Percentiles rank a stretch among this genome's conserved stretches.
Conservation (phyloP, 2,888 invertebrate genomes). For the Mimachlamys varia region DNA sequence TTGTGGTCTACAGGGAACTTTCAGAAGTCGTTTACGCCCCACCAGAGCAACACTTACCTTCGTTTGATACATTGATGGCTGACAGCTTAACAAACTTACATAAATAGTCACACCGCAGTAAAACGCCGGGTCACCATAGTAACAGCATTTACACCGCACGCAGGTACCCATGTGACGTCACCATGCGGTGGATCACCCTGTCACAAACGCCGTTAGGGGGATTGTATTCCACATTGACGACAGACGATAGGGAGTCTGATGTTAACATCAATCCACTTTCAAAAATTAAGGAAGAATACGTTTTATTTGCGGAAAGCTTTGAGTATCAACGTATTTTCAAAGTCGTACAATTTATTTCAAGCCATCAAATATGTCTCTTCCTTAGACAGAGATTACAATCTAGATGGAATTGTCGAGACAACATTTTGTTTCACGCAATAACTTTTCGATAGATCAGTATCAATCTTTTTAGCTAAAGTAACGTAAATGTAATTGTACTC, state of each 20-base stretch:
- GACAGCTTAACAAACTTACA: not conserved
- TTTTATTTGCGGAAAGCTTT: not conserved
- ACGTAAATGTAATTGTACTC: not conserved
- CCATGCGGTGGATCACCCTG: not conserved
- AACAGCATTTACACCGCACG: not conserved
- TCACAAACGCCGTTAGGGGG: no score
- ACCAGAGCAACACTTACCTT: not conserved
- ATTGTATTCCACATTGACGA: no score
- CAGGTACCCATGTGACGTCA: not conserved
- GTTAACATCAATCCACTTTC: not conserved
- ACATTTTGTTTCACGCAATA: not conserved
- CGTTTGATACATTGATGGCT: not conserved
- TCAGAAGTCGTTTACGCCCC: no score
- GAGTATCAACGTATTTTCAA: not conserved
- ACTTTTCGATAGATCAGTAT: not conserved
- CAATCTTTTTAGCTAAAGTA: not conserved
- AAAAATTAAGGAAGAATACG: not conserved
- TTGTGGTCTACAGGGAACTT: no score
- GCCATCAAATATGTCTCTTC: not conserved
- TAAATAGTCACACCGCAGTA: not conserved
- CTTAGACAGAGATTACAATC: not conserved
- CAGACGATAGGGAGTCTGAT: not conserved
- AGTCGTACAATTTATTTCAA: not conserved
- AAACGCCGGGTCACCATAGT: not conserved
- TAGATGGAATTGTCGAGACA: not conserved